Base-by-base conservation (phyloP, 2,113 vertebrate species). In the Miniopterus natalensis region DNA sequence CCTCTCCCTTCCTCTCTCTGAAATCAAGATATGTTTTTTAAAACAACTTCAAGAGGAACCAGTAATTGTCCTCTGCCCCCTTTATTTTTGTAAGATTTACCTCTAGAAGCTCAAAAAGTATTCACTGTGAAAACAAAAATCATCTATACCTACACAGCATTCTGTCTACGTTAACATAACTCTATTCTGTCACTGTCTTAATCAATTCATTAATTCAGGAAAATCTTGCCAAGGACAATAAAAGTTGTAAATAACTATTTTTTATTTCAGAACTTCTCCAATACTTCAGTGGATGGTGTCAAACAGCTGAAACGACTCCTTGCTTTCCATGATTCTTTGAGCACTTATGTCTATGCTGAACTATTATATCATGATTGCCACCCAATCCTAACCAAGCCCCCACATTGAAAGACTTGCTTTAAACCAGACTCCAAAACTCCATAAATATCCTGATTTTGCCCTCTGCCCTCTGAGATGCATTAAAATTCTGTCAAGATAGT, bases 101-200 rank as follows among this genome's bases (percentile, higher is more conserved):
- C 12, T 42, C 45, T n/a, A 51, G 25, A 18, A 83, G 9, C 55
- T 89, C 63, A 74, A 63, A 81, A 77, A 89, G 10, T 47, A 88
- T 65, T 93, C 70, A 27, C 29, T 84, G 40, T 61, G 51, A 85
- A 92, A 92, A 90, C 47, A 2, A n/a, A 84, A 90, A 73, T 40
- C 63, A 57, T 47, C 47, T 68, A 83, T 92, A 45, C 25, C 31
- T 55, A 53, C 4, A 47, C 20, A 77, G 40, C 14, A 68, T 90
- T 83, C 21, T 31, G 59, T 84, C 75, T n/a, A 70, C 8, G 6
- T 31, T 61, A 83, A 68, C 40, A 4, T 40, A 23, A 89, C 14
- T 55, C 92, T 49, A 63, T 27, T 83, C 68, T 86, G 17, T 13
- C 57, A 78, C 31, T 31, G 13, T 75, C 40, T 65, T 95, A 47